phyloP scores from a whole-genome alignment of 1,140 invertebrate species.

The Lordiphosa collinella region DNA sequence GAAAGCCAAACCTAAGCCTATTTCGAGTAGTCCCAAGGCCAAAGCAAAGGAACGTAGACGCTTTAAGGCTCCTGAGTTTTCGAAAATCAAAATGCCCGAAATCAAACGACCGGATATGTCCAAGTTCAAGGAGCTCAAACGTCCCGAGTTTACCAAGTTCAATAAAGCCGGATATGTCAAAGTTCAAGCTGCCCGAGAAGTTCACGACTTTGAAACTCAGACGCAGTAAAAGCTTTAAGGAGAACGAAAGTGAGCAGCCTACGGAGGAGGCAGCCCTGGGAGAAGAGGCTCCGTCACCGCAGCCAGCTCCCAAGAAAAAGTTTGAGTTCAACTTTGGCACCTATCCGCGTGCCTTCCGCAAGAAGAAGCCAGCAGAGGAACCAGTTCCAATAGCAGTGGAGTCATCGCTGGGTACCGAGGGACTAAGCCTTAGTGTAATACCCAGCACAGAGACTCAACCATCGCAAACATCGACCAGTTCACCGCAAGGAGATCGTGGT shows the following conservation, averaged over 20 bases:
- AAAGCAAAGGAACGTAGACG: slow-evolving; percentile 74
- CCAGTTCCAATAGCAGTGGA: slow-evolving; percentile 33
- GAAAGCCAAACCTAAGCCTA: slow-evolving; percentile 56
- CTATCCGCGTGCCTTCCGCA: slow-evolving; percentile 87
- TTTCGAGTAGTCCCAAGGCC: slow-evolving; percentile 75
- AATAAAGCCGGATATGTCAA: slow-evolving; percentile 82
- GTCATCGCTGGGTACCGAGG: slow-evolving; percentile 68
- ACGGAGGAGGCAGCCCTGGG: slow-evolving; percentile 30
- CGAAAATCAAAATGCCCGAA: slow-evolving; percentile 81
- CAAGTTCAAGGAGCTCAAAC: slow-evolving; percentile 80
- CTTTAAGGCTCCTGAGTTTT: slow-evolving; percentile 73
- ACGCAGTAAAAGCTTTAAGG: slow-evolving; percentile 76
- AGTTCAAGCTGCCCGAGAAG: slow-evolving; percentile 83
- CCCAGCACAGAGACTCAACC: slow-evolving; percentile 78
- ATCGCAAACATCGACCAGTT: slow-evolving; percentile 80
- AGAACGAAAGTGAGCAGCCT: slow-evolving; percentile 49
- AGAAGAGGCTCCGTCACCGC: slow-evolving; percentile 42
- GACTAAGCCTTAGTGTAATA: slow-evolving; percentile 68
- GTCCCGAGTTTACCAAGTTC: slow-evolving; percentile 77
- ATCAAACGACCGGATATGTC: slow-evolving; percentile 84
- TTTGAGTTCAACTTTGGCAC: slow-evolving; percentile 88
- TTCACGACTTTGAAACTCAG: slow-evolving; percentile 69
- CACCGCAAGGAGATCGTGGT: slow-evolving; percentile 79
- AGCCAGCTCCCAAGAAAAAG: slow-evolving; percentile 80
- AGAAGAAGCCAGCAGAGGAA: slow-evolving; percentile 82